Evolutionary conservation across 2,113 vertebrate genomes (phyloP).

Genomic region (Xenopus tropicalis): DNA sequence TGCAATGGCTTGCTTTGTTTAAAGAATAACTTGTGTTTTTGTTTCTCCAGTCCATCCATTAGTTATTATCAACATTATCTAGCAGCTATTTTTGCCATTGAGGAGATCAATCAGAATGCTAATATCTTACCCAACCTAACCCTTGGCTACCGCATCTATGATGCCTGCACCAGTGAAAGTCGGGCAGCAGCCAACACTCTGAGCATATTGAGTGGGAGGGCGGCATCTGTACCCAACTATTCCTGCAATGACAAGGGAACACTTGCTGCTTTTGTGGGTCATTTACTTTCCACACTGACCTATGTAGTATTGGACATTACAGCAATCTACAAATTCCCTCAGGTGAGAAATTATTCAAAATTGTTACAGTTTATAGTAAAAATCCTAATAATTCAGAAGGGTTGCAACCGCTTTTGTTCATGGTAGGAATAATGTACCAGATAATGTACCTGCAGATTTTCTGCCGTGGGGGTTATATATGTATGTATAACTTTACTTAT

Average conservation of each 20-base stretch:
- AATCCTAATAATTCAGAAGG: too few species aligned
- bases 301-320: neutral
- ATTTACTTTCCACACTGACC: neutral
- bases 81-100: conserved; percentile 20
- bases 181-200: neutral
- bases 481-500: too few species aligned
- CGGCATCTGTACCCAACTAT: neutral
- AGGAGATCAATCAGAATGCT: conserved; percentile 13
- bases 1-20: too few species aligned
- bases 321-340: neutral
- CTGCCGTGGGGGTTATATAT: too few species aligned
- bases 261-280: conserved; percentile 14
- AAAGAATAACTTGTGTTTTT: too few species aligned
- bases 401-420: conserved; percentile 13
- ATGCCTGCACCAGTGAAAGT: conserved; percentile 4
- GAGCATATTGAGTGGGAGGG: neutral
- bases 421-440: too few species aligned
- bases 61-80: conserved; percentile 7
- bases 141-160: conserved; percentile 8
- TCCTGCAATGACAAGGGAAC: neutral
- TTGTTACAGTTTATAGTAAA: too few species aligned
- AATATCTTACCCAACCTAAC: conserved; percentile 14
- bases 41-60: neutral
- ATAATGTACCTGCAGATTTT: too few species aligned
- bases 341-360: conserved; percentile 9